Conservation (phyloP, 2,888 invertebrate genomes). For the Bedellia somnulentella region DNA sequence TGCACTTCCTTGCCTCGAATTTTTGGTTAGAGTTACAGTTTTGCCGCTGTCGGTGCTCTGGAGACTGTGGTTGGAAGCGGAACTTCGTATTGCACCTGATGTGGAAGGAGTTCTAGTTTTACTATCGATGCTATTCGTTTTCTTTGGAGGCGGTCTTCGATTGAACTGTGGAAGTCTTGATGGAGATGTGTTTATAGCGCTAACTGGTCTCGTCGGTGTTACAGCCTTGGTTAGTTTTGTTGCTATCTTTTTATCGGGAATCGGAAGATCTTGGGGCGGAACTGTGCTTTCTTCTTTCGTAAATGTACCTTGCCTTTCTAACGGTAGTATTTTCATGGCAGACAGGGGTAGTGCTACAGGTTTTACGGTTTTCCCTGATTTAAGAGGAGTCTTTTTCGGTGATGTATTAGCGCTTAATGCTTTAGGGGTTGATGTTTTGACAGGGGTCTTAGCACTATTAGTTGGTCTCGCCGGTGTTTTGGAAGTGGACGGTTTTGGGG, state of each 20-base stretch:
- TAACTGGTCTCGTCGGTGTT: constrained; percentile 23
- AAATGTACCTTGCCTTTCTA: constrained; percentile 88
- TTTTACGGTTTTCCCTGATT: constrained; percentile 29
- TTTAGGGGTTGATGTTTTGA: constrained; percentile 21
- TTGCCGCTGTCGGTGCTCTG: constrained; percentile 55
- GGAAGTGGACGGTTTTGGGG: constrained; percentile 17
- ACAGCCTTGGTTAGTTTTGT: constrained; percentile 20
- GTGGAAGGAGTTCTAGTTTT: constrained; percentile 20
- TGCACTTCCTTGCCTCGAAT: constrained; percentile 39
- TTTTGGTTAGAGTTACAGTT: constrained; percentile 33
- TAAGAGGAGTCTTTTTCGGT: constrained; percentile 33
- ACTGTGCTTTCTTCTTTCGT: constrained; percentile 76
- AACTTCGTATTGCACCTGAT: constrained; percentile 48
- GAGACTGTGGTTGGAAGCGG: constrained; percentile 59
- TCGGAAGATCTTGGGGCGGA: constrained; percentile 32
- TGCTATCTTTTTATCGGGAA: constrained; percentile 27
- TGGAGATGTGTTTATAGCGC: constrained; percentile 44
- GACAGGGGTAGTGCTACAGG: constrained; percentile 21
- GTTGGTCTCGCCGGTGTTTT: constrained; percentile 26
- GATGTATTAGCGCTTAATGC: constrained; percentile 28
- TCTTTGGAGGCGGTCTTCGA: constrained; percentile 21
- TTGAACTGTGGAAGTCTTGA: constrained; percentile 40
- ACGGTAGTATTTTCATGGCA: constrained; percentile 42
- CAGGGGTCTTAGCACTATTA: constrained; percentile 28
- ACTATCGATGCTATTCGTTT: constrained; percentile 16